A percentile compares a stretch with the other conserved stretches of the same genome.
These are phyloP conservation scores for Microchrysa polita DNA, from an alignment of 2,888 invertebrate species.

Conservation along the genomic window DNA sequence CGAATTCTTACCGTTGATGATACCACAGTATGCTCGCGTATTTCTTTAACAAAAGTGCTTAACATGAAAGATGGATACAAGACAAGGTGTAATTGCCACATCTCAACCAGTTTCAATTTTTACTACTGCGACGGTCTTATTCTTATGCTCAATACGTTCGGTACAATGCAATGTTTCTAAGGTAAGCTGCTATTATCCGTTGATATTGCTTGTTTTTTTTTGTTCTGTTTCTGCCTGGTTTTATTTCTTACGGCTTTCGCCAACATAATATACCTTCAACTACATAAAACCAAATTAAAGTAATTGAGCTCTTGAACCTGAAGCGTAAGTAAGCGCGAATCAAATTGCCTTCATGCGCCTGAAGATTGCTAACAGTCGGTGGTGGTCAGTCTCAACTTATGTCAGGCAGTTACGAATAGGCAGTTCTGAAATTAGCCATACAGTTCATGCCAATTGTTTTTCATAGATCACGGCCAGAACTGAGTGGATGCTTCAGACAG, in stretches of 20 bases:
- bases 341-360: conserved; percentile 43
- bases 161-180: not conserved
- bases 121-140: conserved; percentile 42
- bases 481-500: not conserved
- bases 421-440: conserved; percentile 14
- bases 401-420: not conserved
- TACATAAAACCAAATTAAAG: conserved; percentile 48
- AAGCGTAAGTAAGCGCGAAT: conserved; percentile 42
- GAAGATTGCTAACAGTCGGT: conserved; percentile 46
- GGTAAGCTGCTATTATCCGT: conserved; percentile 16
- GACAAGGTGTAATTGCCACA: conserved; percentile 48
- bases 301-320: conserved; percentile 49
- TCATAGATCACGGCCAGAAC: conserved; percentile 23
- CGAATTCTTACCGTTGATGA: not conserved
- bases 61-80: conserved; percentile 36
- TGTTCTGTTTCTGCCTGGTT: conserved; percentile 3
- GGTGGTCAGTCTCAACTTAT: too few relatives aligned
- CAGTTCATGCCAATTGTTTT: conserved; percentile 9
- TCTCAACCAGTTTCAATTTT: conserved; percentile 50
- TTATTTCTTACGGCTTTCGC: conserved; percentile 13
- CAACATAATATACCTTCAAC: conserved; percentile 33
- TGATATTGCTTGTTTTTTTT: conserved; percentile 6
- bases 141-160: not conserved
- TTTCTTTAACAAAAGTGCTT: conserved; percentile 36
- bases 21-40: conserved; percentile 4